Conservation (phyloP, 2,113 vertebrate species). For the Indicator maculatus region DNA sequence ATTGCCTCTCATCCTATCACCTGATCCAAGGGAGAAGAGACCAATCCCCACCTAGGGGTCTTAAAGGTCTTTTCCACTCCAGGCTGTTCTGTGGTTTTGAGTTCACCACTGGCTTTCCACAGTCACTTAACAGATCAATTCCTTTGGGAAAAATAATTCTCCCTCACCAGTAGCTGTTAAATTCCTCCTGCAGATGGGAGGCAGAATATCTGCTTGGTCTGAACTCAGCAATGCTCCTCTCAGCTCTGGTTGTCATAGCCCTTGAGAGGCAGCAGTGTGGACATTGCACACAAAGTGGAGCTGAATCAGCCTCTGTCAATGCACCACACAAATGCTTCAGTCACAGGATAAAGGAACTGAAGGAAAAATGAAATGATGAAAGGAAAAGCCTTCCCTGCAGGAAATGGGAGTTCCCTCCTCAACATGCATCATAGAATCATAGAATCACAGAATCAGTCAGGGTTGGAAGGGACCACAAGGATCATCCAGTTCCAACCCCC, state of each 20-base stretch:
- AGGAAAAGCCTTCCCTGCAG: conserved; percentile 36
- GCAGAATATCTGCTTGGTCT: conserved; percentile 1
- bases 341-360: conserved; percentile 41
- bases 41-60: no score
- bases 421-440: background rate
- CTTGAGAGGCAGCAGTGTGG: conserved; percentile 32
- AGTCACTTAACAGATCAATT: conserved; percentile 3
- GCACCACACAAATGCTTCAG: conserved; percentile 5
- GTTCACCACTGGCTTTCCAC: background rate
- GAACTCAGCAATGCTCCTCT: conserved; percentile 31
- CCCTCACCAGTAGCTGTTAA: conserved; percentile 21
- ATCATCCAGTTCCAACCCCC: no score
- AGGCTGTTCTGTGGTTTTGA: background rate
- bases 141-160: conserved; percentile 26
- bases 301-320: conserved; percentile 54
- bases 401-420: conserved; percentile 32
- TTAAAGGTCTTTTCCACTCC: no score
- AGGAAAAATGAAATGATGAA: conserved; percentile 47
- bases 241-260: conserved; percentile 29
- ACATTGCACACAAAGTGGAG: conserved; percentile 7
- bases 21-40: no score
- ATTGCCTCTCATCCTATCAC: no score
- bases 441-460: no score
- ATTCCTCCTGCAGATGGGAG: conserved; percentile 20
- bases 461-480: no score